phyloP scores from a whole-genome alignment of 2,797 vertebrate genomes.

The Amazona finschi region DNA sequence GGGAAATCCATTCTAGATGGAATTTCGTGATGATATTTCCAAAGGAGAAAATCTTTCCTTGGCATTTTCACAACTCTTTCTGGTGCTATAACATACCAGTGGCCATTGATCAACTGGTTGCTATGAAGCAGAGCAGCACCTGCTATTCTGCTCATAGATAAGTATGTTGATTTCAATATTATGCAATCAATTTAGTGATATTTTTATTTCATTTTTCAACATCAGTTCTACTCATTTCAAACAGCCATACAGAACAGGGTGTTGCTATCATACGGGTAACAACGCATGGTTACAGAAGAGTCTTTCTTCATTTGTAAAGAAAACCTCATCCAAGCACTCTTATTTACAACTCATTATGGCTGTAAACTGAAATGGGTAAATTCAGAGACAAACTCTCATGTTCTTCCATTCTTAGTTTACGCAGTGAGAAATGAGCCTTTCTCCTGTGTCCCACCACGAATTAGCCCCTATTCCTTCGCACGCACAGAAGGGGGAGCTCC shows the following conservation, averaged over 20 bases:
- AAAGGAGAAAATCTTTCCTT: background rate
- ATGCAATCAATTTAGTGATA: background rate
- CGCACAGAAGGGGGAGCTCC: background rate
- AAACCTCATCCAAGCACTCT: background rate
- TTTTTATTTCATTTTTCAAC: background rate
- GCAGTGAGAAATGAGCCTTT: background rate
- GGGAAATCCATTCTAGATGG: background rate
- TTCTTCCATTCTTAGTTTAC: background rate
- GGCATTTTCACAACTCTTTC: background rate
- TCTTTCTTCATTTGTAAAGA: background rate
- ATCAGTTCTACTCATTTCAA: background rate
- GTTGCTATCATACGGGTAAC: background rate
- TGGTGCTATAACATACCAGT: background rate
- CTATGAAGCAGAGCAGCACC: background rate
- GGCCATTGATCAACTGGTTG: background rate
- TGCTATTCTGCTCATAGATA: background rate
- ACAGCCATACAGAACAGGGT: background rate
- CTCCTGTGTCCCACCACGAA: background rate
- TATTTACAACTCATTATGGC: background rate
- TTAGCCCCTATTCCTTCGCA: background rate
- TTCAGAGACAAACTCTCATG: background rate
- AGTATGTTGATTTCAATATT: background rate
- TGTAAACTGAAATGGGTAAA: background rate
- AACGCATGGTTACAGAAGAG: background rate
- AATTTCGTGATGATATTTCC: background rate